Evolutionary conservation across 2,888 invertebrate species (phyloP).

Genomic region (Didymodactylos carnosus): DNA sequence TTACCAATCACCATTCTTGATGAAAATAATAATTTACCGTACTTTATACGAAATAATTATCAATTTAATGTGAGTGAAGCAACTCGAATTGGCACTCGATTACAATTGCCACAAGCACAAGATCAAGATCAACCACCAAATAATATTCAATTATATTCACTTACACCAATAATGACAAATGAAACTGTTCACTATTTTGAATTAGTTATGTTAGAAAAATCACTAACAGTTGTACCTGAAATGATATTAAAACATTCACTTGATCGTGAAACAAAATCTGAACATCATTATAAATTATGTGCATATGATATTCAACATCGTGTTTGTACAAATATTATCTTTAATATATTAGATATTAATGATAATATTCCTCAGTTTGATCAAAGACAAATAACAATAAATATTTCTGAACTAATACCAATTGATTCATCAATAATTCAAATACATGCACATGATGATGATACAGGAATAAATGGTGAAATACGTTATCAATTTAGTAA

Average conservation of each 20-base stretch:
- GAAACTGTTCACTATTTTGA: background rate
- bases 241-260: background rate
- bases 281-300: background rate
- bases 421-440: background rate
- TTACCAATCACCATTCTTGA: background rate
- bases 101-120: background rate
- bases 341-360: background rate
- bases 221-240: too few relatives aligned
- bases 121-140: background rate
- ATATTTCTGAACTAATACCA: background rate
- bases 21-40: background rate
- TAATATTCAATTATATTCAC: background rate
- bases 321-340: background rate
- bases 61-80: background rate
- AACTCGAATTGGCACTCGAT: background rate
- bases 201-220: too few relatives aligned
- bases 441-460: slow-evolving; percentile 17
- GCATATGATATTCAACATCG: background rate
- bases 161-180: background rate
- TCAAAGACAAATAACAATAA: background rate
- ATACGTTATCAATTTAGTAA: slow-evolving; percentile 17
- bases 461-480: slow-evolving; percentile 17
- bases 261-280: background rate
- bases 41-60: background rate
- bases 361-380: background rate